Evolutionary conservation across 2,113 vertebrate genomes (phyloP), one percentile per base, ranked within the genome.

Genomic region (Vulpes lagopus): DNA sequence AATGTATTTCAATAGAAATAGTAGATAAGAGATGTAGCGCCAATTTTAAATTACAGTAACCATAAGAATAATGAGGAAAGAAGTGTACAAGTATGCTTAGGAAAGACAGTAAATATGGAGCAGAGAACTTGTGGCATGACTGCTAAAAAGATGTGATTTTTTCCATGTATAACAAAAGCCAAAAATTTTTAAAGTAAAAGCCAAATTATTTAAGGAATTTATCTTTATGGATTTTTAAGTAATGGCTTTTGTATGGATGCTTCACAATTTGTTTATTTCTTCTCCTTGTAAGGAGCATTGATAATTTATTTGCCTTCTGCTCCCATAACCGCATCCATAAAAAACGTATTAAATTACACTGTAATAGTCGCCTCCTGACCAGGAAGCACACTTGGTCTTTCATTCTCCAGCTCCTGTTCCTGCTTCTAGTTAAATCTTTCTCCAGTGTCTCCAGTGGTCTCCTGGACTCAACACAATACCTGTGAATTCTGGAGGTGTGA

Each of bases 1-100:
- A 89, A 1, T 30, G 17, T 67, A 5, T 96, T 89, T 79, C 35
- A 30, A 67, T 11, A 64, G 2, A 60, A 81, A 38, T 81, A 5
- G n/a, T 14, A 95, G 79, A 57, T 8, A 85, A 91, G 17, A 94
- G 11, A 38, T 81, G 4, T 8, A 85, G 1, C 6, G 62, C 1
- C 20, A 64, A 64, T 91, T 96, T 91, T 85, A 91, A 88, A 81
- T 23, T 53, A 53, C 2, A 92, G 49, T 80, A 88, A 78, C n/a
- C 60, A 84, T 88, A 55, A 78, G 14, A 94, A 71, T 20, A 69
- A 60, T 49, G 14, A 76, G 64, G 55, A 71, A 65, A 86, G 79
- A 71, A 91, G 25, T 65, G 2, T n/a, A n/a, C 25, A 73, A 49
- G 2, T 11, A 55, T 10, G 0, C 5, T 2, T 84, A 20, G 62